Evolutionary conservation across 2,797 vertebrate genomes (phyloP).

Genomic region (Rhinichthys osculus): DNA sequence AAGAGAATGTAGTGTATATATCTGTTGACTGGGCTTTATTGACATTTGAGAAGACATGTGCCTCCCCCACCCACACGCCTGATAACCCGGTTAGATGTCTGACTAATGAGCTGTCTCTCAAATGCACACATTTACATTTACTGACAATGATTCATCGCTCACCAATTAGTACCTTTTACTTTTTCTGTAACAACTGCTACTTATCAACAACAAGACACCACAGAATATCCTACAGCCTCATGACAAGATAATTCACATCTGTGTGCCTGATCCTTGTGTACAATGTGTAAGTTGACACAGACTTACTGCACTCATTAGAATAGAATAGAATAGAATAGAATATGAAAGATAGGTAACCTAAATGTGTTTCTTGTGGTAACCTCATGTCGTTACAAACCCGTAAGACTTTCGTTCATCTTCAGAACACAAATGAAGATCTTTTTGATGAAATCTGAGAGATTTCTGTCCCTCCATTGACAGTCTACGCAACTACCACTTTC

Average conservation of each 20-base stretch:
- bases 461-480: neutral
- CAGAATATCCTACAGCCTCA: neutral
- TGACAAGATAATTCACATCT: neutral
- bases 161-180: neutral
- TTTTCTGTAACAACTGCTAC: conserved; percentile 19
- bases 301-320: neutral
- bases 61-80: conserved; percentile 75
- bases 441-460: no score
- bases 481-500: neutral
- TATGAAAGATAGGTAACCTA: no score
- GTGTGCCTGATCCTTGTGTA: neutral
- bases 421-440: no score
- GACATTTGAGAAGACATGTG: conserved; percentile 75
- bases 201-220: conserved; percentile 32
- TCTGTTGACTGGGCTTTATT: conserved; percentile 57
- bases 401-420: neutral
- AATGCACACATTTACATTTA: conserved; percentile 50
- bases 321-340: no score
- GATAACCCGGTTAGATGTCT: conserved; percentile 58
- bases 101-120: conserved; percentile 48
- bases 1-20: conserved; percentile 22
- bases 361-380: neutral
- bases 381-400: neutral
- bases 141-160: conserved; percentile 46
- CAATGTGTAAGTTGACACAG: neutral